Evolutionary conservation across 2,113 vertebrate genomes (phyloP).

Genomic region (Solea solea): DNA sequence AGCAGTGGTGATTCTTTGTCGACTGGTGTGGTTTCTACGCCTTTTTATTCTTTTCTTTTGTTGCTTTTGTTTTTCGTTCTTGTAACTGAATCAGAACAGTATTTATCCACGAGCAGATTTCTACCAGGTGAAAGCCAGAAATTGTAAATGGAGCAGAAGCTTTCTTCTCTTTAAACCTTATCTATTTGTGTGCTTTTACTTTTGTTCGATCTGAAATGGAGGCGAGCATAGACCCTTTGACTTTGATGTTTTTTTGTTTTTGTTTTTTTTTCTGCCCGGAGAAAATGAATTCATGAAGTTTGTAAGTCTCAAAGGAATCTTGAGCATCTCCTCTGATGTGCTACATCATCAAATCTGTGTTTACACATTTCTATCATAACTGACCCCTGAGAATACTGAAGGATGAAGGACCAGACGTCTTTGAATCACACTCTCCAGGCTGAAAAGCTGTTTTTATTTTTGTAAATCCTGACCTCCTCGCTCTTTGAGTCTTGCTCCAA

Average conservation of each 20-base stretch:
- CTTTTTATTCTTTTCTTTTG: slow-evolving; percentile 46
- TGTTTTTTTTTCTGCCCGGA: slow-evolving; percentile 16
- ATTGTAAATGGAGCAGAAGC: slow-evolving; percentile 47
- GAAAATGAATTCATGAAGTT: slow-evolving; percentile 11
- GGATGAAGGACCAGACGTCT: neutral
- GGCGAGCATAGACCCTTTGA: slow-evolving; percentile 7
- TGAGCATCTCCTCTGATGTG: slow-evolving; percentile 5
- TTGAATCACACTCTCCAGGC: slow-evolving; percentile 4
- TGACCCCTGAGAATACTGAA: too few species aligned
- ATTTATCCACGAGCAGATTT: slow-evolving; percentile 62
- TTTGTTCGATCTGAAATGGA: slow-evolving; percentile 5
- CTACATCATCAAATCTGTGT: neutral
- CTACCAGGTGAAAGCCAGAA: slow-evolving; percentile 74
- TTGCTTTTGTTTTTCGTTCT: slow-evolving; percentile 39
- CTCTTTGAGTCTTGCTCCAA: slow-evolving; percentile 7
- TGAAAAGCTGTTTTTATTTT: slow-evolving; percentile 19
- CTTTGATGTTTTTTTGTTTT: neutral
- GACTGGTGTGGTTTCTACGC: slow-evolving; percentile 25
- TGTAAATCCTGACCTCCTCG: slow-evolving; percentile 2
- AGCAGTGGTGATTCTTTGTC: slow-evolving; percentile 48
- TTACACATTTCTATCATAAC: neutral
- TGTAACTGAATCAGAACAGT: slow-evolving; percentile 73
- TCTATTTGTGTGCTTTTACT: slow-evolving; percentile 17
- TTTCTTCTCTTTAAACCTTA: slow-evolving; percentile 59
- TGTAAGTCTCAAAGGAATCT: slow-evolving; percentile 1